Conservation (phyloP, 2,113 vertebrate species). For the Herpailurus yagouaroundi region DNA sequence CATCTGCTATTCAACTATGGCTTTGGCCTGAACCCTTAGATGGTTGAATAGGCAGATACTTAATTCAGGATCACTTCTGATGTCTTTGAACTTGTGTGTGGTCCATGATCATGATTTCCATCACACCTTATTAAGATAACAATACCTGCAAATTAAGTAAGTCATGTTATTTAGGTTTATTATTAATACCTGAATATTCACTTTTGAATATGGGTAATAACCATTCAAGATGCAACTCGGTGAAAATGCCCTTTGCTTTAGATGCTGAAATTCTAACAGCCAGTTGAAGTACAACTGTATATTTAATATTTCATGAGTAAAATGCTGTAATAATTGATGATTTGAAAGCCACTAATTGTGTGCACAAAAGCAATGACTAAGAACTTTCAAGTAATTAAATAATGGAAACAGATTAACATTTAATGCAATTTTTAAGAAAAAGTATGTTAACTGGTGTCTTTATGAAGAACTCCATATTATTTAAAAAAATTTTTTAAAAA, state of each 20-base stretch:
- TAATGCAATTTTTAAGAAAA: background rate
- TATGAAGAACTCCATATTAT: background rate
- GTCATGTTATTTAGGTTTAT: background rate
- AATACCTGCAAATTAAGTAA: background rate
- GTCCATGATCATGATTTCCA: background rate
- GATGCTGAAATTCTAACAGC: background rate
- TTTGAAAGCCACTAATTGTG: background rate
- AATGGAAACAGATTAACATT: background rate
- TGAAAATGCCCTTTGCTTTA: background rate
- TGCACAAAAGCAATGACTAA: background rate
- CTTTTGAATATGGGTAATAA: background rate
- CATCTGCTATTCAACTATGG: background rate
- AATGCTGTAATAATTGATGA: background rate
- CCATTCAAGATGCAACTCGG: background rate
- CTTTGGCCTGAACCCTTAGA: background rate
- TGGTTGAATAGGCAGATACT: background rate
- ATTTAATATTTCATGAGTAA: conserved; percentile 11
- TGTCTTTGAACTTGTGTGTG: background rate
- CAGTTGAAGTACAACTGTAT: background rate
- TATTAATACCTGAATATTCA: background rate
- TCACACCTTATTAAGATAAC: background rate
- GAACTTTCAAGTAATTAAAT: conserved; percentile 25
- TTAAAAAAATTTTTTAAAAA: background rate
- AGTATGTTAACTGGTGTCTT: background rate
- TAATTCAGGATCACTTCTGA: background rate